Conservation (phyloP, 2,888 invertebrate genomes). For the Rhodophaea formosa region DNA sequence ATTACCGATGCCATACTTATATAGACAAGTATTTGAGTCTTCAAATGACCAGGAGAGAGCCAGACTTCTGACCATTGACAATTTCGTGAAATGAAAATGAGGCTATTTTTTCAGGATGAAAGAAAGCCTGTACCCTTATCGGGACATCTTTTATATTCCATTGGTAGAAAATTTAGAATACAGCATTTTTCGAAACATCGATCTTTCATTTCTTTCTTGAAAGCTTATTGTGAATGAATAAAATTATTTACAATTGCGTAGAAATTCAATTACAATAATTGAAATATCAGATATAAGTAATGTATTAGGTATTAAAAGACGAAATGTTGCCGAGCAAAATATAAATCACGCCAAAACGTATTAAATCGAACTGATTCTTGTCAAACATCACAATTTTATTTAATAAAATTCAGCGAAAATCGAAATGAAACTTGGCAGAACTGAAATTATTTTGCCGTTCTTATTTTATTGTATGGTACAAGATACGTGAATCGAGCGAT, state of each 20-base stretch:
- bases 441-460: slow-evolving; percentile 55
- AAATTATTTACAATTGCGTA: background rate
- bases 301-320: background rate
- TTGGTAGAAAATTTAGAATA: no score
- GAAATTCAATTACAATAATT: background rate
- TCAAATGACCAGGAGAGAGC: no score
- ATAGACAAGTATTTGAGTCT: no score
- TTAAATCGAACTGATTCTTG: slow-evolving; percentile 33
- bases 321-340: slow-evolving; percentile 20
- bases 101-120: no score
- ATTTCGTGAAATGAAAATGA: no score
- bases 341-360: slow-evolving; percentile 31
- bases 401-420: slow-evolving; percentile 52
- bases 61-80: no score
- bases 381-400: slow-evolving; percentile 41
- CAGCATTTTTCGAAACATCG: no score
- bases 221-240: no score
- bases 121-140: no score
- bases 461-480: slow-evolving; percentile 39
- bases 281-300: background rate
- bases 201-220: no score
- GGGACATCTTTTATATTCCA: no score
- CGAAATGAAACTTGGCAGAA: slow-evolving; percentile 56
- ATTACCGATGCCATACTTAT: no score
- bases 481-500: slow-evolving; percentile 13